Percentiles rank a stretch among this genome's conserved stretches.
These are phyloP conservation scores for Lasioglossum oenotherae DNA, from an alignment of 2,888 invertebrate species.

Conservation along the genomic window DNA sequence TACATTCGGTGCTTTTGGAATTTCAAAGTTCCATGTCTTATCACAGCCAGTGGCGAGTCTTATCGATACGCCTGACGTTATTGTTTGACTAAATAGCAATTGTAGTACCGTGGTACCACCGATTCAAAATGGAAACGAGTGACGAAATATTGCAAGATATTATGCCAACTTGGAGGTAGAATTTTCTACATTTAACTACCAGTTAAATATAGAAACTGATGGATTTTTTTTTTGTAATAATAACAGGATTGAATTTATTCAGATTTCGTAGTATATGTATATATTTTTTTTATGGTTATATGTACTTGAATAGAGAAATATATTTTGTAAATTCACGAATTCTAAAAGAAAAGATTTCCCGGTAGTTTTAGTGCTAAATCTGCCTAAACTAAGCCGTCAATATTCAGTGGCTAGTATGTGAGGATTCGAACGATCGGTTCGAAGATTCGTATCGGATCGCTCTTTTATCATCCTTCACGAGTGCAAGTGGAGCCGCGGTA, in stretches of 20 bases:
- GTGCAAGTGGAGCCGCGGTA: not conserved
- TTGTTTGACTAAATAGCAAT: not conserved
- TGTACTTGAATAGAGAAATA: not conserved
- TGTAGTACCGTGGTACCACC: not conserved
- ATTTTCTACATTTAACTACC: no score
- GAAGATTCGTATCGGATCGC: not conserved
- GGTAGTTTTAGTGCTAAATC: not conserved
- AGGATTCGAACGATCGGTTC: not conserved
- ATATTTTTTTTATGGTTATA: no score
- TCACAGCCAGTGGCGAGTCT: no score
- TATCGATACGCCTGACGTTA: no score
- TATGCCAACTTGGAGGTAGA: no score
- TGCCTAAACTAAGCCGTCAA: not conserved
- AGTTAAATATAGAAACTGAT: no score
- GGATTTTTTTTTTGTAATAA: no score
- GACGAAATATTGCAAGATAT: not conserved
- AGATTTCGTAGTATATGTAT: no score
- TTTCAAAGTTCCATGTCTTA: no score
- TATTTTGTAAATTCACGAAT: not conserved
- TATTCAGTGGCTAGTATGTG: not conserved
- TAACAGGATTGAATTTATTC: no score
- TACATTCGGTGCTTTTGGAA: no score
- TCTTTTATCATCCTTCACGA: not conserved
- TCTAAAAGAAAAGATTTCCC: not conserved
- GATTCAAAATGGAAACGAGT: not conserved